Evolutionary conservation across 2,797 vertebrate species (phyloP), one percentile per base, ranked within the genome.

Genomic region (Antrozous pallidus): DNA sequence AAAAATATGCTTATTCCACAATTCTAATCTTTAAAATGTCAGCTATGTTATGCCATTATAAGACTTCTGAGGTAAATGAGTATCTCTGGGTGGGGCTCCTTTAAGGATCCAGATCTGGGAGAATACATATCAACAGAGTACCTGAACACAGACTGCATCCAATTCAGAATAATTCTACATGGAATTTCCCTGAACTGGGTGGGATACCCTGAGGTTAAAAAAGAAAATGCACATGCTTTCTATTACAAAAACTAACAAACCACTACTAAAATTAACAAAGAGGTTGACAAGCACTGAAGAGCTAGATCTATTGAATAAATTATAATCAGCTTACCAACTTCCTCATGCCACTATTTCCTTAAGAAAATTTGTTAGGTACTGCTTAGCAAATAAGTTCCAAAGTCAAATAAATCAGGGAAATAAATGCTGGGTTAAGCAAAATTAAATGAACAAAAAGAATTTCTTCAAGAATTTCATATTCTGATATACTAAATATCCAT

Each of bases 241-340:
- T 58, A 16, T 61, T 89, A 75, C 11, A 54, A 70, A 90, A 75
- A 85, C 26, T 16, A 74, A 92, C 22, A 65, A 87, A 67, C 26
- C 47, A 87, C 71, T 83, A 82, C 20, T 90, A 84, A 91, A 93
- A 78, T 61, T 71, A 86, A 92, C 58, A 84, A 78, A 83, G 83
- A 78, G 31, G 22, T 3, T 49, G 38, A 79, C 20, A 75, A 91
- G 51, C 74, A 80, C 42, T 42, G 17, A 85, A 31, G 18, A 78
- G 5, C 22, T 13, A 91, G n/a, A 85, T 73, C 42, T 74, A 84
- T 80, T 17, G n/a, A 87, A 73, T 74, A 63, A 87, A 82, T 17
- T 88, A 3, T 56, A 91, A 87, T 58, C 45, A 85, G 31, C 14
- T 40, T 93, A 93, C 22, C 36, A 93, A 93, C 14, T 88, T 93